These are phyloP conservation scores for Drosophila punjabiensis DNA, from an alignment of 1,140 invertebrate genomes.

Conservation along the genomic window DNA sequence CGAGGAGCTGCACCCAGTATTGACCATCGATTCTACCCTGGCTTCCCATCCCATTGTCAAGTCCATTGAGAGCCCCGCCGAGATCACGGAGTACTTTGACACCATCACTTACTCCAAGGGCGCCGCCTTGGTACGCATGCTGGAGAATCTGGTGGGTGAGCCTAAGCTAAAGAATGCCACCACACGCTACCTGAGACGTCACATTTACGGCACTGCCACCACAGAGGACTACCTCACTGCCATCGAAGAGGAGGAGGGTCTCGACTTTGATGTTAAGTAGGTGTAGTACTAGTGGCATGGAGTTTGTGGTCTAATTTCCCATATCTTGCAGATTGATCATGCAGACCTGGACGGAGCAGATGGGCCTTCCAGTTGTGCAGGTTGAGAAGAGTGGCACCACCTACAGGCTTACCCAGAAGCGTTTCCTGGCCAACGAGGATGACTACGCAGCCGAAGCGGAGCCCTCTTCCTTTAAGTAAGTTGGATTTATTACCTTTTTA, in stretches of 20 bases:
- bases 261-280: conserved; percentile 86
- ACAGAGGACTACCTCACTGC: conserved; percentile 92
- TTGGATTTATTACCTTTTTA: rapidly evolving
- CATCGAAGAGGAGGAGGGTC: conserved; percentile 86
- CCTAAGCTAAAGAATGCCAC: conserved; percentile 91
- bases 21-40: conserved; percentile 91
- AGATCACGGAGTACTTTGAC: conserved; percentile 97
- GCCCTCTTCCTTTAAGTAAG: conserved; percentile 88
- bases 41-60: conserved; percentile 96
- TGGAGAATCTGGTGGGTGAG: conserved; percentile 93
- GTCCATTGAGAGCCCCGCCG: conserved; percentile 92
- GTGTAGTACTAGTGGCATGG: neutral
- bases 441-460: conserved; percentile 85
- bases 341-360: conserved; percentile 97
- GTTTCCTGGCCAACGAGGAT: conserved; percentile 90
- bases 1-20: conserved; percentile 90
- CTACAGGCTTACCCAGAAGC: conserved; percentile 89
- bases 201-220: conserved; percentile 91
- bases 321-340: conserved; percentile 88
- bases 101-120: conserved; percentile 97
- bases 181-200: conserved; percentile 90
- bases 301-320: neutral
- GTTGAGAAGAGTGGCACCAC: conserved; percentile 86
- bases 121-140: conserved; percentile 94
- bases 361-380: conserved; percentile 94